phyloP scores from a whole-genome alignment of 2,888 invertebrate genomes.

The Synanthedon andrenaeformis region DNA sequence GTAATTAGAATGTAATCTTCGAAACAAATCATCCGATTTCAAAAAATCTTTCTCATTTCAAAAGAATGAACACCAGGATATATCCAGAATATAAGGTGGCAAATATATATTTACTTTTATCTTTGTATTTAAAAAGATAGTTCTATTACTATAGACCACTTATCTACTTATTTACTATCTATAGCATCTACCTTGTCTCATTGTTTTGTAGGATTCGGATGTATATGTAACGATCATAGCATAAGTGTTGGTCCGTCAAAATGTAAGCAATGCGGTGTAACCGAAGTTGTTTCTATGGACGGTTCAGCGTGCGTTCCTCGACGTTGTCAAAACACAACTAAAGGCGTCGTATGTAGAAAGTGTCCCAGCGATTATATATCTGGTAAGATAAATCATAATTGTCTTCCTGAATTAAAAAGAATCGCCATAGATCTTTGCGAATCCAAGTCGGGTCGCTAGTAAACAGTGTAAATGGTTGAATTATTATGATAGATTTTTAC shows the following conservation, averaged over 20 bases:
- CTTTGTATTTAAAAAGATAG: too few relatives aligned
- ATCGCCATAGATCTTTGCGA: too few relatives aligned
- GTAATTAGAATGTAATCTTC: too few relatives aligned
- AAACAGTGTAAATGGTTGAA: background rate
- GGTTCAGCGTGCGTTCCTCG: slow-evolving; percentile 45
- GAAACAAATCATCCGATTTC: too few relatives aligned
- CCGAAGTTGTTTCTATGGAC: slow-evolving; percentile 45
- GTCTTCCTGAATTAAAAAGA: background rate
- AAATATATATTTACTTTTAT: too few relatives aligned
- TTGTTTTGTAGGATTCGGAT: slow-evolving; percentile 37
- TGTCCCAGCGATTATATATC: slow-evolving; percentile 53
- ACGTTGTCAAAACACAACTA: slow-evolving; percentile 37
- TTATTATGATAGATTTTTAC: too few relatives aligned
- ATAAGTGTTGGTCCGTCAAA: slow-evolving; percentile 20
- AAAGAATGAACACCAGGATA: too few relatives aligned
- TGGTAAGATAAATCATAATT: slow-evolving; percentile 19
- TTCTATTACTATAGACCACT: too few relatives aligned
- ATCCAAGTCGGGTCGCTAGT: background rate
- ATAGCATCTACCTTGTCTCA: background rate
- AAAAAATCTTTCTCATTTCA: too few relatives aligned
- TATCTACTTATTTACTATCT: too few relatives aligned
- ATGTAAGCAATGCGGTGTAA: slow-evolving; percentile 42
- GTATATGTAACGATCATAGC: slow-evolving; percentile 41
- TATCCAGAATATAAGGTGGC: too few relatives aligned
- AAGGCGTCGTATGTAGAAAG: slow-evolving; percentile 43